These are phyloP conservation scores for Chloroclystis v-ata DNA, from an alignment of 2,888 invertebrate species.

Conservation along the genomic window DNA sequence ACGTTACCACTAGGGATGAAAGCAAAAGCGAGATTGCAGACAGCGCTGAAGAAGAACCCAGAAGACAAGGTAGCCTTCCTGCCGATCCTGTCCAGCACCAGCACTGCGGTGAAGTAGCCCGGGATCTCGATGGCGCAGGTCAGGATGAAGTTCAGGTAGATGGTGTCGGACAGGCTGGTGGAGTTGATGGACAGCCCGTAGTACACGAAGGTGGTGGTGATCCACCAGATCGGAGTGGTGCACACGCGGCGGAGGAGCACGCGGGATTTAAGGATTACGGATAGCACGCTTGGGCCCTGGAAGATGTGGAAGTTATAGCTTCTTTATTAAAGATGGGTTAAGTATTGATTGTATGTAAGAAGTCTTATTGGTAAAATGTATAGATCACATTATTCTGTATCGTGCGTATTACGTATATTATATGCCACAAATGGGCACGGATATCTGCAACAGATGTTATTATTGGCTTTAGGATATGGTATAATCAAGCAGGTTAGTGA, in stretches of 20 bases:
- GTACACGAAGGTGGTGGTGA: slow-evolving; percentile 86
- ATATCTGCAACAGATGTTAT: too few relatives aligned
- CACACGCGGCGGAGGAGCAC: slow-evolving; percentile 76
- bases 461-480: too few relatives aligned
- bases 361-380: too few relatives aligned
- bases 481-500: too few relatives aligned
- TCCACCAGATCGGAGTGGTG: slow-evolving; percentile 87
- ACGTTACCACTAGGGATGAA: slow-evolving; percentile 74
- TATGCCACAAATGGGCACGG: too few relatives aligned
- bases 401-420: too few relatives aligned
- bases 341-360: too few relatives aligned
- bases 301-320: slow-evolving; percentile 1
- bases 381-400: too few relatives aligned
- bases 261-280: slow-evolving; percentile 65
- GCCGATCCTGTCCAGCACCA: slow-evolving; percentile 80
- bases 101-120: slow-evolving; percentile 79
- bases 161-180: slow-evolving; percentile 83
- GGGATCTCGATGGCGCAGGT: slow-evolving; percentile 84
- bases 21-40: slow-evolving; percentile 58
- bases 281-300: slow-evolving; percentile 35
- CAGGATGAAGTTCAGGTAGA: slow-evolving; percentile 84
- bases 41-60: slow-evolving; percentile 79
- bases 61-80: slow-evolving; percentile 78
- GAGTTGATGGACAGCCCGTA: slow-evolving; percentile 88
- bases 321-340: too few relatives aligned